These are phyloP conservation scores for Semibalanus balanoides DNA, from an alignment of 1,140 invertebrate species.

Conservation along the genomic window DNA sequence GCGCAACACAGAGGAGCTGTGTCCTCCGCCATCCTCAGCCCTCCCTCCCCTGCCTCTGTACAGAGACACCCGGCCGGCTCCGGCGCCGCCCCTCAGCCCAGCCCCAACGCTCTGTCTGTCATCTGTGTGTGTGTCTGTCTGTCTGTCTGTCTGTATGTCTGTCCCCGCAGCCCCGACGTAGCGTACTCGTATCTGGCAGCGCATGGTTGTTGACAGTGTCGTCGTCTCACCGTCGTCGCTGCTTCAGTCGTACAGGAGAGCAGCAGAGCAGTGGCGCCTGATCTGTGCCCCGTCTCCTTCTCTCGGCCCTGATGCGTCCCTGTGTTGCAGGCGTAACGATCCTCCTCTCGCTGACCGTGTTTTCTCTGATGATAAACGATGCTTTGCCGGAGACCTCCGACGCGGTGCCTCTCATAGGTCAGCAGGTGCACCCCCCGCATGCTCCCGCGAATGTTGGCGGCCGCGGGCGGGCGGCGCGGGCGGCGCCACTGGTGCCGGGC, in stretches of 20 bases:
- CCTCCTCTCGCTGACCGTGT: constrained; percentile 98
- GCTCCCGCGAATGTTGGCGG: background rate
- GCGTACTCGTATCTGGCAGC: background rate
- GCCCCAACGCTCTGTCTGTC: background rate
- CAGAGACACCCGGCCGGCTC: no score
- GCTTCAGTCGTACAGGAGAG: no score
- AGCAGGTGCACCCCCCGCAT: background rate
- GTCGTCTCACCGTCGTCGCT: no score
- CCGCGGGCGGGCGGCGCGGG: no score
- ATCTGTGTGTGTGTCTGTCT: background rate
- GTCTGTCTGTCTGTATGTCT: background rate
- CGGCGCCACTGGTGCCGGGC: no score
- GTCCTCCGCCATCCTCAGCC: no score
- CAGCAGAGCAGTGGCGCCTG: background rate
- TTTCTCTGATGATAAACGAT: constrained; percentile 90
- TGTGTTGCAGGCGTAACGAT: constrained; percentile 83
- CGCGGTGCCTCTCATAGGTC: constrained; percentile 44
- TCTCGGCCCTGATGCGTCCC: no score
- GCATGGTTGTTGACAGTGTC: background rate
- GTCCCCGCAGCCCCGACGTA: background rate
- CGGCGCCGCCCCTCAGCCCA: no score
- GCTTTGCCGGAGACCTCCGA: constrained; percentile 89
- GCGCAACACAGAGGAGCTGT: no score
- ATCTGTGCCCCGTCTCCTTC: background rate
- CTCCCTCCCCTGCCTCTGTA: no score